phyloP scores from a whole-genome alignment of 1,140 invertebrate genomes.

The Archivesica marissinica region DNA sequence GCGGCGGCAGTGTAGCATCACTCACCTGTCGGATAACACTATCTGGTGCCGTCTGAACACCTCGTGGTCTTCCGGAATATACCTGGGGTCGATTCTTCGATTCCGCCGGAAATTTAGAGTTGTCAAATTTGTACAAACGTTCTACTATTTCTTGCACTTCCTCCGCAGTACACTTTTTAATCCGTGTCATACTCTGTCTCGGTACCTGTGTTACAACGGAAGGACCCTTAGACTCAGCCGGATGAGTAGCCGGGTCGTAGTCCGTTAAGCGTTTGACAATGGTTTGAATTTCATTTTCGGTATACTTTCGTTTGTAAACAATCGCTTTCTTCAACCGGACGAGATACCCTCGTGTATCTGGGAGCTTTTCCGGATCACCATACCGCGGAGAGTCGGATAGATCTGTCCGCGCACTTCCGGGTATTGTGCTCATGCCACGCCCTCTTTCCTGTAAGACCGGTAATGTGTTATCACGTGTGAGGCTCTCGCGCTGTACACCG shows the following conservation, averaged over 20 bases:
- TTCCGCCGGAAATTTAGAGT: conserved; percentile 35
- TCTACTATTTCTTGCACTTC: conserved; percentile 63
- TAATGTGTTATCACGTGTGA: neutral
- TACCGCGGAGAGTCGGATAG: neutral
- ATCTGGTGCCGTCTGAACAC: conserved; percentile 33
- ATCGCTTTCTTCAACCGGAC: conserved; percentile 47
- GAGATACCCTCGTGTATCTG: conserved; percentile 47
- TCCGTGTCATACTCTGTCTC: conserved; percentile 49
- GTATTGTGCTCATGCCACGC: conserved; percentile 37
- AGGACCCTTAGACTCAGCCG: conserved; percentile 52
- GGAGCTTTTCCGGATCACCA: conserved; percentile 50
- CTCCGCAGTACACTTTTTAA: conserved; percentile 55
- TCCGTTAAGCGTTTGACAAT: conserved; percentile 52
- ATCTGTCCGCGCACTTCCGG: conserved; percentile 31
- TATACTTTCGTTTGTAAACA: conserved; percentile 61
- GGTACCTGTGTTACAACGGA: conserved; percentile 45
- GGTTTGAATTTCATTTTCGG: conserved; percentile 47
- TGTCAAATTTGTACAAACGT: conserved; percentile 50
- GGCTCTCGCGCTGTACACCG: neutral
- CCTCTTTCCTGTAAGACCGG: neutral
- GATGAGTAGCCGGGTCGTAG: conserved; percentile 42
- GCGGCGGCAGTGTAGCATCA: neutral
- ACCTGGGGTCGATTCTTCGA: conserved; percentile 2
- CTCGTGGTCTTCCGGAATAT: conserved; percentile 27
- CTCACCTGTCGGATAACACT: neutral